Evolutionary conservation across 2,888 invertebrate species (phyloP).

Genomic region (Eupithecia exiguata): DNA sequence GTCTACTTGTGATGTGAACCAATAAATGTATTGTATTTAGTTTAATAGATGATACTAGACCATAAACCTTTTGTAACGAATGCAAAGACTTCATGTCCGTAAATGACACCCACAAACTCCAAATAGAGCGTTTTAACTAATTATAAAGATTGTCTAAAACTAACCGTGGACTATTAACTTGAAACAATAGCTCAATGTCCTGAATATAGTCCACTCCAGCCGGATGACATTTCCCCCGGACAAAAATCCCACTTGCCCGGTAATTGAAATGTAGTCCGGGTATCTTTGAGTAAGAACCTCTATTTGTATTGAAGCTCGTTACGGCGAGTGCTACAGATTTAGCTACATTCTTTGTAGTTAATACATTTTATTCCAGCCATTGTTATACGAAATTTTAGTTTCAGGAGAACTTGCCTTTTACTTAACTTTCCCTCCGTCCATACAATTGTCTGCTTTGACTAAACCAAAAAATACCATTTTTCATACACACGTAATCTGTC

Average conservation of each 20-base stretch:
- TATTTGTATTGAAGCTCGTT: conserved; percentile 29
- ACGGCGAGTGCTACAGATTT: conserved; percentile 39
- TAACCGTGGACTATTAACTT: conserved; percentile 10
- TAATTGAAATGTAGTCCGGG: conserved; percentile 57
- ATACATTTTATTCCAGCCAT: not conserved
- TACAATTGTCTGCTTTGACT: too few relatives aligned
- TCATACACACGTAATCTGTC: too few relatives aligned
- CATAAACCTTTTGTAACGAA: too few relatives aligned
- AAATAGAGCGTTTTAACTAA: not conserved
- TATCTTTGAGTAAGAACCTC: conserved; percentile 51
- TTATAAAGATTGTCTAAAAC: not conserved
- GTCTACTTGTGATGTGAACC: not conserved
- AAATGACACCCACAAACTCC: not conserved
- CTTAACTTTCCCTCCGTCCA: not conserved
- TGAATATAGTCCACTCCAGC: conserved; percentile 22
- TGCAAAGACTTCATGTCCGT: too few relatives aligned
- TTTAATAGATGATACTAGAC: too few relatives aligned
- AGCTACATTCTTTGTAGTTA: conserved; percentile 20
- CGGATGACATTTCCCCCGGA: conserved; percentile 41
- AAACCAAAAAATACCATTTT: too few relatives aligned
- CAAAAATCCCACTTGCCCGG: conserved; percentile 52
- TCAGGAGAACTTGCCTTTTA: not conserved
- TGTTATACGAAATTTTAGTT: not conserved
- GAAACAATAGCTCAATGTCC: conserved; percentile 15
- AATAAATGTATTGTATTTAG: too few relatives aligned